phyloP scores from a whole-genome alignment of 2,797 vertebrate genomes.

The Chaetophractus vellerosus region DNA sequence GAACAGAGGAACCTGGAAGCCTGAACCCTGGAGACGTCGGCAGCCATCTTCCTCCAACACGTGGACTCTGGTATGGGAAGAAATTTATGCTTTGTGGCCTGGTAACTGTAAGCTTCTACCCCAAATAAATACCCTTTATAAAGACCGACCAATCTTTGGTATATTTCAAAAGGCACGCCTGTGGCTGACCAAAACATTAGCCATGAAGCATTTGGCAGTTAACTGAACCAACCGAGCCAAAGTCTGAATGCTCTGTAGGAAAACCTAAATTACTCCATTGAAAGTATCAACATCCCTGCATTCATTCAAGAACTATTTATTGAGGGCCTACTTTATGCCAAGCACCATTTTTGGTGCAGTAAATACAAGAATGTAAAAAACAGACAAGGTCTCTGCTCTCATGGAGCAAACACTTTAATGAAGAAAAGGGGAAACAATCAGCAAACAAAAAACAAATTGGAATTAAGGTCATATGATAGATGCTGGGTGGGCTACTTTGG shows the following conservation, averaged over 20 bases:
- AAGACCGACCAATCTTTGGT: too few species aligned
- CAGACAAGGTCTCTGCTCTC: background rate
- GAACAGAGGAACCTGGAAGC: too few species aligned
- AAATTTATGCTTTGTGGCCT: too few species aligned
- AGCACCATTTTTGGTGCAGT: background rate
- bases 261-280: background rate
- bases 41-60: too few species aligned
- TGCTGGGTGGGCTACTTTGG: background rate
- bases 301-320: constrained; percentile 13
- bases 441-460: background rate
- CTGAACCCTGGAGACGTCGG: too few species aligned
- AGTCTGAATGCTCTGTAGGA: background rate
- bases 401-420: background rate
- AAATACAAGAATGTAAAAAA: constrained; percentile 23
- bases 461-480: background rate
- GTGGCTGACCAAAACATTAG: too few species aligned
- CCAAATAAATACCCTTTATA: too few species aligned
- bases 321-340: background rate
- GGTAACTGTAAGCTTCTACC: too few species aligned
- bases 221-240: background rate
- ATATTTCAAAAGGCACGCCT: too few species aligned
- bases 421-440: background rate
- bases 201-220: background rate
- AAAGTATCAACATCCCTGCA: background rate
- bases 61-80: too few species aligned